Conservation (phyloP, 1,140 invertebrate genomes). For the Scaptomyza montana region DNA sequence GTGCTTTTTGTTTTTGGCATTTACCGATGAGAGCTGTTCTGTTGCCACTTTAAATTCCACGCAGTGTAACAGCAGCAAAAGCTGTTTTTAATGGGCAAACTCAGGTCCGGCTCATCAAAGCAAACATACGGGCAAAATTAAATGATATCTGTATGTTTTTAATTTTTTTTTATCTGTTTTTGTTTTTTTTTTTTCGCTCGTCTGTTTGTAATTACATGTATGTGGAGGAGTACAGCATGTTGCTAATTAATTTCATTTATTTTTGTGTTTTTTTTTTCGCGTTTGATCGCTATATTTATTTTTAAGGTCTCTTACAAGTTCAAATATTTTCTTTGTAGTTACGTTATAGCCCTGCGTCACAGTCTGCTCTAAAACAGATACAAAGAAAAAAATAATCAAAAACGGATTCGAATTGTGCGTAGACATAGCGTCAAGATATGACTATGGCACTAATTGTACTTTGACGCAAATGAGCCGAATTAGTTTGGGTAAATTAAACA, state of each 20-base stretch:
- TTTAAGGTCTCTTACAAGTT: constrained; percentile 73
- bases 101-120: constrained; percentile 35
- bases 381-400: constrained; percentile 18
- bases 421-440: constrained; percentile 18
- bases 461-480: constrained; percentile 75
- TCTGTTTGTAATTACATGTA: constrained; percentile 76
- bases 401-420: constrained; percentile 57
- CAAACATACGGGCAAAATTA: constrained; percentile 4
- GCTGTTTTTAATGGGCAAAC: constrained; percentile 40
- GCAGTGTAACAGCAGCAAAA: constrained; percentile 50
- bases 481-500: constrained; percentile 70
- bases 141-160: constrained; percentile 64
- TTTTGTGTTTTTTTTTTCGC: constrained; percentile 33
- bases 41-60: constrained; percentile 72
- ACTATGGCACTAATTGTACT: constrained; percentile 32
- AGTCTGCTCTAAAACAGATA: constrained; percentile 26
- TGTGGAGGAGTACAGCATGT: constrained; percentile 40
- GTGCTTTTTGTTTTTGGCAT: constrained; percentile 39
- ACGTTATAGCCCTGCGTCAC: constrained; percentile 49
- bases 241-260: constrained; percentile 78
- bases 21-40: constrained; percentile 39
- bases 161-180: constrained; percentile 43
- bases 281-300: constrained; percentile 56
- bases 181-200: neutral
- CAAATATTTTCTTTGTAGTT: constrained; percentile 78